A percentile compares a stretch with the other conserved stretches of the same genome.
These are phyloP conservation scores for Struthio camelus DNA, from an alignment of 2,113 vertebrate species.

Conservation along the genomic window DNA sequence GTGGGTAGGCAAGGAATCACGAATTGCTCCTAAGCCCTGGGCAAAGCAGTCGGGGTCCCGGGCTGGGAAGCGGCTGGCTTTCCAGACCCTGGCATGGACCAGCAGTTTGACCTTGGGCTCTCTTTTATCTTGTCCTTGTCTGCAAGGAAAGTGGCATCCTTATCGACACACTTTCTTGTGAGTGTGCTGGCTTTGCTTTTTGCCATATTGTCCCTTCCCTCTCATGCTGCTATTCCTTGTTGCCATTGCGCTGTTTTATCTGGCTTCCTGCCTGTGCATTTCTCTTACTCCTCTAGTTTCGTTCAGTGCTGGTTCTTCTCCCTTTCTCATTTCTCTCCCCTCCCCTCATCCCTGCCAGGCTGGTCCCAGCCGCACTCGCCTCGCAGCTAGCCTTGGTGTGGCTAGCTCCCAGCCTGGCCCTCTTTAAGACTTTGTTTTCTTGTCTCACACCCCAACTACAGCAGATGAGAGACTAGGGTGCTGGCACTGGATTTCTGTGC, in stretches of 20 bases:
- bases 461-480: background rate
- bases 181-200: background rate
- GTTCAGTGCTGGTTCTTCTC: background rate
- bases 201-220: rapidly evolving
- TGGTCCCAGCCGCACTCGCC: background rate
- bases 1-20: background rate
- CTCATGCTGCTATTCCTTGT: background rate
- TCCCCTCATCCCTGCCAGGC: background rate
- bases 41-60: background rate
- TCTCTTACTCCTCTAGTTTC: background rate
- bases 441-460: background rate
- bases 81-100: background rate
- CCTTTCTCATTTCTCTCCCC: background rate
- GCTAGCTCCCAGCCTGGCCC: background rate
- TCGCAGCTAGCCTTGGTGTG: background rate
- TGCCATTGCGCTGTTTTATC: background rate
- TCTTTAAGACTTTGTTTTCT: background rate
- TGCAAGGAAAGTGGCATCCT: background rate
- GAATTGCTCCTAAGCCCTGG: background rate
- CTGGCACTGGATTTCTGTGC: background rate
- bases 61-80: background rate
- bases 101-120: background rate
- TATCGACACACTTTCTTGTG: background rate
- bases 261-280: background rate
- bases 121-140: background rate